A percentile compares a stretch with the other conserved stretches of the same genome.
Conservation (phyloP, 2,888 invertebrate species). For the Corythucha ciliata region DNA sequence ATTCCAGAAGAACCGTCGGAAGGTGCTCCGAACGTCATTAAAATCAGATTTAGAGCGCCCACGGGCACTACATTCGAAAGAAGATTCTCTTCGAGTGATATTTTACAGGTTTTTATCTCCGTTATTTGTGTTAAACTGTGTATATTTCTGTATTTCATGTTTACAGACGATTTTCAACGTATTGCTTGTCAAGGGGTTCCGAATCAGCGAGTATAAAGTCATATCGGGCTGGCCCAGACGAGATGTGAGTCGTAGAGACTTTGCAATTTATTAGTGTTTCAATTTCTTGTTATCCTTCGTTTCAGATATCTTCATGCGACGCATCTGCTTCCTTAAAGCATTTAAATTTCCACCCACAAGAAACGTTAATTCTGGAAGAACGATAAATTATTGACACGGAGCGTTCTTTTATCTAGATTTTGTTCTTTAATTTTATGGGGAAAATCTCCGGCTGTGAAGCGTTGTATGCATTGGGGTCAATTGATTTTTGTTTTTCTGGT, state of each 20-base stretch:
- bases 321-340: constrained; percentile 71
- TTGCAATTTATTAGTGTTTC: no score
- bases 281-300: no score
- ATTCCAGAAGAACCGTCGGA: constrained; percentile 63
- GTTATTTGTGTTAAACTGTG: no score
- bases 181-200: constrained; percentile 79
- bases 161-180: constrained; percentile 77
- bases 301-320: no score
- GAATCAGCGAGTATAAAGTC: constrained; percentile 78
- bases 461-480: no score
- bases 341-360: constrained; percentile 83
- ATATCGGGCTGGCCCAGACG: constrained; percentile 88
- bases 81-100: constrained; percentile 50
- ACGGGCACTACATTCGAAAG: constrained; percentile 66
- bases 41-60: constrained; percentile 74
- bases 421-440: no score
- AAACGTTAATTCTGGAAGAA: constrained; percentile 89
- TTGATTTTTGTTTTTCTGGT: no score
- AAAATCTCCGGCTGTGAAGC: no score
- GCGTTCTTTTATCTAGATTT: no score
- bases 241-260: constrained; percentile 79
- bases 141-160: no score
- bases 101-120: no score
- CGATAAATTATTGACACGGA: constrained; percentile 63
- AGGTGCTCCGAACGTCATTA: constrained; percentile 51